Percentiles rank a stretch among this genome's conserved stretches.
Evolutionary conservation across 2,888 invertebrate species (phyloP).

Genomic region (Caenorhabditis macrosperma): DNA sequence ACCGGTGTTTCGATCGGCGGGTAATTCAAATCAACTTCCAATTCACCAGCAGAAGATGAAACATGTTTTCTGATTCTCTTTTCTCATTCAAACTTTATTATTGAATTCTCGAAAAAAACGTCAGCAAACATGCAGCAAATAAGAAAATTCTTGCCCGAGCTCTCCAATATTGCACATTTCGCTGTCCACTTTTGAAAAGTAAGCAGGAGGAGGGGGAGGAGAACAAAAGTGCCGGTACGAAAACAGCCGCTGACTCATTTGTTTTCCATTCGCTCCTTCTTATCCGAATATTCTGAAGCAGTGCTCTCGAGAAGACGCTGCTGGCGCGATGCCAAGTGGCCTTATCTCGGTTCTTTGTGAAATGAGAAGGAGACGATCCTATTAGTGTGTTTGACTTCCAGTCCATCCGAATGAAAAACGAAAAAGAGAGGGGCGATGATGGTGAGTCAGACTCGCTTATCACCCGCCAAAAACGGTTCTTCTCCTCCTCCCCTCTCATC

Average conservation of each 20-base stretch:
- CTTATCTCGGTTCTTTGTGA: no score
- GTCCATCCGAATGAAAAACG: slow-evolving; percentile 1
- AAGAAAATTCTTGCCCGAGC: no score
- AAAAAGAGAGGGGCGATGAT: slow-evolving; percentile 20
- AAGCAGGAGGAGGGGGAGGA: neutral
- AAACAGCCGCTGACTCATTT: neutral
- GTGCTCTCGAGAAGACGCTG: no score
- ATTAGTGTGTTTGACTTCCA: no score
- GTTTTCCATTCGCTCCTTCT: slow-evolving; percentile 9
- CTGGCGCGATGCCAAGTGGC: no score
- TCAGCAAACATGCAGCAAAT: no score
- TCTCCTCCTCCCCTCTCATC: slow-evolving; percentile 33
- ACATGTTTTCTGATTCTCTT: neutral
- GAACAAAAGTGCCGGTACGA: neutral
- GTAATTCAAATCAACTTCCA: neutral
- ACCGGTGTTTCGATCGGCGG: neutral
- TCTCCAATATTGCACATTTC: no score
- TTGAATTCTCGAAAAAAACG: neutral
- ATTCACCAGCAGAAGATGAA: neutral
- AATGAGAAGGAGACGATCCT: no score
- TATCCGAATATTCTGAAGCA: no score
- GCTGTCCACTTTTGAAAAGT: no score
- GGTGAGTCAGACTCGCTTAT: slow-evolving; percentile 48
- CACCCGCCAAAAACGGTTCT: slow-evolving; percentile 47
- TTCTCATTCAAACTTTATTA: neutral